Evolutionary conservation across 23 tunicate genomes (phyloP).

Genomic region (Ciona savignyi): DNA sequence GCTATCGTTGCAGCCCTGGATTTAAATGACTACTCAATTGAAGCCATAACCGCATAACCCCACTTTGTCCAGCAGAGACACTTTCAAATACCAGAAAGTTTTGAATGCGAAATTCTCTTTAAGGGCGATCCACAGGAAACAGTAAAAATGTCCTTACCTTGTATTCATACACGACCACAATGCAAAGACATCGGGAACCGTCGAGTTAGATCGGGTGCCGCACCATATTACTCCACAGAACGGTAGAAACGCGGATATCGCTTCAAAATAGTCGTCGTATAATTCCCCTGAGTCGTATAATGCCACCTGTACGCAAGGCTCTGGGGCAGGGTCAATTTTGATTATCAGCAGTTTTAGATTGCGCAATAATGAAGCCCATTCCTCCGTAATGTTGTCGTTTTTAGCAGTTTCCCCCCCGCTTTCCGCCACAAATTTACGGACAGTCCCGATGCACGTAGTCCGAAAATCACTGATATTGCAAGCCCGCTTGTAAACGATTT

Average conservation of each 20-base stretch:
- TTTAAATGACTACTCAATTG: too few relatives aligned
- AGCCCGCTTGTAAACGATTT: constrained; percentile 7
- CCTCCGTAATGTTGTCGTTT: not conserved
- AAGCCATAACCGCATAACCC: too few relatives aligned
- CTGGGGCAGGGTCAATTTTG: constrained; percentile 7
- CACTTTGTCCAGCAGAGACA: too few relatives aligned
- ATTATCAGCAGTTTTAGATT: not conserved
- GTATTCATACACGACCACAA: constrained; percentile 37
- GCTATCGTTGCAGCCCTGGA: too few relatives aligned
- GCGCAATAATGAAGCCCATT: not conserved
- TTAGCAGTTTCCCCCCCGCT: not conserved
- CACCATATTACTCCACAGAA: constrained; percentile 61
- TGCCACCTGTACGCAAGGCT: constrained; percentile 66
- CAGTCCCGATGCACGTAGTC: not conserved
- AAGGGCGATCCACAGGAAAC: too few relatives aligned
- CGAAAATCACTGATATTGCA: not conserved
- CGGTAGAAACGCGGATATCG: constrained; percentile 11
- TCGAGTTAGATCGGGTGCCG: constrained; percentile 17
- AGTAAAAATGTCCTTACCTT: too few relatives aligned
- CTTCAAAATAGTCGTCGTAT: constrained; percentile 19
- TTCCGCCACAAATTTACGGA: not conserved
- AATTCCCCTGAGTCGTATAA: constrained; percentile 10
- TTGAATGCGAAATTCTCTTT: too few relatives aligned
- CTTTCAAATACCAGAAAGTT: too few relatives aligned
- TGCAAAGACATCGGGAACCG: not conserved